Evolutionary conservation across 2,113 vertebrate species (phyloP), one percentile per base, ranked within the genome.

Genomic region (Cebus imitator): DNA sequence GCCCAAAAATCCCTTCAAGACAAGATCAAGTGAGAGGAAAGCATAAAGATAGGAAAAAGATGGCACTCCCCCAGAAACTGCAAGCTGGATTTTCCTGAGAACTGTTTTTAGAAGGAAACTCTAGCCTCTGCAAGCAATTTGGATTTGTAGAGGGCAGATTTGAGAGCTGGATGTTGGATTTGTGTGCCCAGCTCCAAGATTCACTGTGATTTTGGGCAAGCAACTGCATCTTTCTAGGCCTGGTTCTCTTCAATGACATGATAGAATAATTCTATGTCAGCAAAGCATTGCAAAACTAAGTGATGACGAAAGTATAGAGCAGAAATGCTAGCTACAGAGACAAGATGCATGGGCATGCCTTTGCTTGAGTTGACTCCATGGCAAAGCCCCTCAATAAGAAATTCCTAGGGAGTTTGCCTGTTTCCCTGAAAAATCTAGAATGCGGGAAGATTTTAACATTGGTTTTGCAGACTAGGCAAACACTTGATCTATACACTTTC

Each of bases 341-440:
- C 1, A 14, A 70, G 30, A 32, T 25, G 0, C 3, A 0, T 0
- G 5, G 11, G 6, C 64, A 5, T 32, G n/a, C 25, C 2, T 48
- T 72, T 35, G 14, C 68, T 6, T 48, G 32, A 8, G 17, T 18
- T 87, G n/a, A 70, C 86, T 86, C 40, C 57, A 64, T 43, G 37
- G 32, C 76, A 80, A 87, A 97, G 25, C 21, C 5, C 1, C 43
- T 88, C n/a, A 12, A 70, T n/a, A 43, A 48, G 70, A 66, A 95
- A 85, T 81, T 84, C 66, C 64, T 70, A 30, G 58, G 11, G 6
- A 68, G 21, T 85, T 72, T 84, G 78, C 14, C 45, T 76, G 76
- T 87, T 87, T 94, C 72, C 52, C 61, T 73, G 48, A 88, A 94
- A 84, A 83, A 25, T 92, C 73, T 79, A 82, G 25, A 25, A 30